Evolutionary conservation across 2,113 vertebrate genomes (phyloP).

Genomic region (Erythrolamprus reginae): DNA sequence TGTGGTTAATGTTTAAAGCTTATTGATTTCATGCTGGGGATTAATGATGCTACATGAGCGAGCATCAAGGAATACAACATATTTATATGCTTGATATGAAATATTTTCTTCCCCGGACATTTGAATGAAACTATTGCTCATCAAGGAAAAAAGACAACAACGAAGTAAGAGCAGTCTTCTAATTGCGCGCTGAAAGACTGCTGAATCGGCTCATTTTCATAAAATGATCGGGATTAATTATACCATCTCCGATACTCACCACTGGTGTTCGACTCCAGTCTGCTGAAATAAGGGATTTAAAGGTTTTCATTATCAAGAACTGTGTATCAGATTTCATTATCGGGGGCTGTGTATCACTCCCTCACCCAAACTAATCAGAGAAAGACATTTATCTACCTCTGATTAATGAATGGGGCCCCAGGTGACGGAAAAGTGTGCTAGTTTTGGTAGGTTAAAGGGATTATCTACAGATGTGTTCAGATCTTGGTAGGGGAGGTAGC

Average conservation of each 20-base stretch:
- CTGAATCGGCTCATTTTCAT: conserved; percentile 38
- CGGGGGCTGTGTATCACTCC: conserved; percentile 38
- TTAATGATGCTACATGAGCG: conserved; percentile 62
- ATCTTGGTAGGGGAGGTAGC: conserved; percentile 6
- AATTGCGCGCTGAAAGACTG: conserved; percentile 4
- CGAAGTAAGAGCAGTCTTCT: background rate
- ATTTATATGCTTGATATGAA: conserved; percentile 57
- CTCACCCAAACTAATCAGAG: conserved; percentile 46
- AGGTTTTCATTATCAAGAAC: conserved; percentile 44
- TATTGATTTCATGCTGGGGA: conserved; percentile 63
- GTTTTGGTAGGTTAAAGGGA: conserved; percentile 25
- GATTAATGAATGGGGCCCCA: conserved; percentile 42
- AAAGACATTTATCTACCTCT: conserved; percentile 45
- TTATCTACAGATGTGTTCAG: background rate
- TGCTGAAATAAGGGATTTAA: conserved; percentile 53
- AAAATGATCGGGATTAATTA: conserved; percentile 44
- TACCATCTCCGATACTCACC: conserved; percentile 40
- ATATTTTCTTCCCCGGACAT: conserved; percentile 16
- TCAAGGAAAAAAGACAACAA: conserved; percentile 24
- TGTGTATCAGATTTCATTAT: conserved; percentile 42
- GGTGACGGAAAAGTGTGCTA: conserved; percentile 31
- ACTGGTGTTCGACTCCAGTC: conserved; percentile 15
- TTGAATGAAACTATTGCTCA: conserved; percentile 38
- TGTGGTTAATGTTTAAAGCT: conserved; percentile 60
- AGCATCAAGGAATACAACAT: conserved; percentile 52